Conservation (phyloP, 2,113 vertebrate genomes). For the Oreochromis tanganicae region DNA sequence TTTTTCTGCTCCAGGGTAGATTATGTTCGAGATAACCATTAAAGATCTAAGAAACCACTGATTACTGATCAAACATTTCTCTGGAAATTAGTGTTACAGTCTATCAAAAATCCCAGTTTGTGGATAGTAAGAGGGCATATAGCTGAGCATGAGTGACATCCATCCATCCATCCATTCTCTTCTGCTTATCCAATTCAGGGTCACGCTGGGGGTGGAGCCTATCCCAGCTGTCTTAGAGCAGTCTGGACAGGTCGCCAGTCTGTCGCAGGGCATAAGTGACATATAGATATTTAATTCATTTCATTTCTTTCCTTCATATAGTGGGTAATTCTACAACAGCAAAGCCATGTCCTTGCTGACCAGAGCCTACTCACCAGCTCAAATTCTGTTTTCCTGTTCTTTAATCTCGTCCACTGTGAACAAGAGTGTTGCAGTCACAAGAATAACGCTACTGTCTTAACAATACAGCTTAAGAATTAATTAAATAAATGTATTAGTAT, state of each 20-base stretch:
- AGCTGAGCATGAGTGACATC: neutral
- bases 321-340: neutral
- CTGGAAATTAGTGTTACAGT: neutral
- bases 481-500: neutral
- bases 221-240: neutral
- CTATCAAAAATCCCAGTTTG: neutral
- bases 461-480: neutral
- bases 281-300: neutral
- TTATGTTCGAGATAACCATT: neutral
- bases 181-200: neutral
- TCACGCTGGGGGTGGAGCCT: too few species aligned
- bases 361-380: neutral
- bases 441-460: neutral
- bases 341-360: neutral
- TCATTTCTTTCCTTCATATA: neutral
- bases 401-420: neutral
- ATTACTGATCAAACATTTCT: neutral
- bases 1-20: neutral
- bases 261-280: neutral
- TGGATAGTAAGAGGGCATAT: neutral
- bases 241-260: neutral
- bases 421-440: neutral
- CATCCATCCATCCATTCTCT: neutral
- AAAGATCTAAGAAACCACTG: neutral
- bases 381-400: neutral